Percentiles rank a stretch among this genome's conserved stretches.
phyloP scores from a whole-genome alignment of 1,140 invertebrate genomes.

The Myzus persicae region DNA sequence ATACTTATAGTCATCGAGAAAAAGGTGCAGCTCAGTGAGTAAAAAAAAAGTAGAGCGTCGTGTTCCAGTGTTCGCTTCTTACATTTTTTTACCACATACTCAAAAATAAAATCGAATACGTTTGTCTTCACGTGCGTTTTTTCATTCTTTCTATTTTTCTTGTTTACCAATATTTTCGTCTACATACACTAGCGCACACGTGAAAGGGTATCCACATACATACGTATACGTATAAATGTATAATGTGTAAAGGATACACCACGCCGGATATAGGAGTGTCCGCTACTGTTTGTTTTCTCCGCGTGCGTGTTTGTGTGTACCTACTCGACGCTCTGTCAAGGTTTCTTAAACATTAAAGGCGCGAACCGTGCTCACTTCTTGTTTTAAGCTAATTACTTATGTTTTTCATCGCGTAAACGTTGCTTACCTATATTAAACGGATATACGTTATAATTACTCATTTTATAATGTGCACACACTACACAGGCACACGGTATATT shows the following conservation, averaged over 20 bases:
- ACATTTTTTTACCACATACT: background rate
- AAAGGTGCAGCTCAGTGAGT: background rate
- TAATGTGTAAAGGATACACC: slow-evolving; percentile 9
- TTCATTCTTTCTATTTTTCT: background rate
- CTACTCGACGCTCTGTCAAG: background rate
- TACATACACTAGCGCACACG: background rate
- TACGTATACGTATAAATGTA: background rate
- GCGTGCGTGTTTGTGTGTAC: background rate
- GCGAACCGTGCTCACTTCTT: background rate
- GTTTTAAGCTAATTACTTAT: slow-evolving; percentile 4
- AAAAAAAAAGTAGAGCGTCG: slow-evolving; percentile 23
- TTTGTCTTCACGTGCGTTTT: background rate
- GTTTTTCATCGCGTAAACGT: background rate
- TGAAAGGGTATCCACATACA: slow-evolving; percentile 12
- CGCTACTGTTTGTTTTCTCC: slow-evolving; percentile 44
- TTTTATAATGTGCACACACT: background rate
- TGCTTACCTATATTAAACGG: background rate
- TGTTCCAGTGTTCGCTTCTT: background rate
- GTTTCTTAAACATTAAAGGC: slow-evolving; percentile 43
- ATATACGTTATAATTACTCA: background rate
- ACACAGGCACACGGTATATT: background rate
- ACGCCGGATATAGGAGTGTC: slow-evolving; percentile 52
- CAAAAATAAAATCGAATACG: slow-evolving; percentile 26
- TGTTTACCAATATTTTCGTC: slow-evolving; percentile 31
- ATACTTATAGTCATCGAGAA: background rate